Evolutionary conservation across 2,797 vertebrate species (phyloP).

Genomic region (Macrochelys suwanniensis): DNA sequence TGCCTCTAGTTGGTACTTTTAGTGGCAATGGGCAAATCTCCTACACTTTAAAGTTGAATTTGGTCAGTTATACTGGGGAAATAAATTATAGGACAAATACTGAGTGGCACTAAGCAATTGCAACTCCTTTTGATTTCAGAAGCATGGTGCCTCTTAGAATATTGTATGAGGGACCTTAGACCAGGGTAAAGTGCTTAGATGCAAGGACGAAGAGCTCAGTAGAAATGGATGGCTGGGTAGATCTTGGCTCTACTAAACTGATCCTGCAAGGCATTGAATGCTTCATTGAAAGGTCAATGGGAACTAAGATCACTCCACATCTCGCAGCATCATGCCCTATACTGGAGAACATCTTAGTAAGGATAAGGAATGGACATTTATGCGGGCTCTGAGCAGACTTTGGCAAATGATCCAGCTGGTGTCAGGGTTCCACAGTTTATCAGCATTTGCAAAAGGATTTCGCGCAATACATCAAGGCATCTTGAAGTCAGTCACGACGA

Average conservation of each 20-base stretch:
- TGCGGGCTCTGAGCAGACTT: slow-evolving; percentile 64
- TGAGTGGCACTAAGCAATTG: background rate
- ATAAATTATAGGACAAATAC: background rate
- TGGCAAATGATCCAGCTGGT: slow-evolving; percentile 64
- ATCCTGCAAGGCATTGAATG: background rate
- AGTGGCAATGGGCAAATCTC: background rate
- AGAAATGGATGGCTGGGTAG: background rate
- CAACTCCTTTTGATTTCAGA: background rate
- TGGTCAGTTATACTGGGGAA: background rate
- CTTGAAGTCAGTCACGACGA: slow-evolving; percentile 14
- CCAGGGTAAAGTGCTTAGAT: slow-evolving; percentile 58
- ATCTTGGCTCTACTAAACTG: background rate
- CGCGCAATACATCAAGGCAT: slow-evolving; percentile 34
- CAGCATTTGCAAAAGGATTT: slow-evolving; percentile 50
- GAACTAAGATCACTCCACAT: background rate
- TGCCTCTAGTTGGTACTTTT: slow-evolving; percentile 38
- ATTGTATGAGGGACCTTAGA: slow-evolving; percentile 7
- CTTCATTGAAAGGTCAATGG: background rate
- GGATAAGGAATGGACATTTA: background rate
- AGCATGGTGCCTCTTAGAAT: background rate
- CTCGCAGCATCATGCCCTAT: background rate
- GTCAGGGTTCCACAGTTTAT: slow-evolving; percentile 7
- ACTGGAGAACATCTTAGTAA: background rate
- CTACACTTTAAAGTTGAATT: background rate
- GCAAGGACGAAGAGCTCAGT: background rate